Base-by-base conservation (phyloP, 2,797 vertebrate species). In the Tarsius wallacei region DNA sequence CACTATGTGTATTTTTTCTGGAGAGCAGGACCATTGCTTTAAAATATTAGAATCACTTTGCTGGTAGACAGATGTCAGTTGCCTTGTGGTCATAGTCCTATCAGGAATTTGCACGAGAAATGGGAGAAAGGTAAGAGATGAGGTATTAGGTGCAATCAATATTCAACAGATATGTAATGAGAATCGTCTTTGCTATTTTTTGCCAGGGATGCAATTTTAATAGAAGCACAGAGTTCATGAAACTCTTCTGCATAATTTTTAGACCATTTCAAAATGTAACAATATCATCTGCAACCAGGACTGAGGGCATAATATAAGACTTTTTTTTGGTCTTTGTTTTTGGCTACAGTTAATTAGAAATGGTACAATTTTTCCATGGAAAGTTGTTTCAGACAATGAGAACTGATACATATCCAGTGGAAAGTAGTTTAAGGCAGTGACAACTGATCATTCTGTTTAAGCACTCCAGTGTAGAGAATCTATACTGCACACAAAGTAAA, bases 391-490 rank as follows among this genome's bases (percentile, higher is more conserved):
- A 49, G 59, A 13, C 64, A 73, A 2, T 22, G 28, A 95, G 94
- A 96, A 71, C 5, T 9, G 49, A 93, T 80, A 42, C 42, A 64
- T 77, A 93, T 21, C 3, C 7, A 10, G 4, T 13, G 42, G 61
- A 76, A 63, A 87, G 8, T 47, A 4, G 28, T 71, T 55, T 64
- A 59, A 49, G 59, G 10, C 64, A 73, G 2, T 22, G 28, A 95
- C 94, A 96, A 71, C 5, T 8, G 49, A 93, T 80, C 36, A 26
- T 47, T 95, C 95, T 91, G 36, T 5, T 64, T 73, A 94, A 89
- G 33, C 76, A 8, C 85, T 93, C 7, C 2, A 8, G 7, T 49
- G 5, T 16, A 55, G 28, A 90, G 57, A 31, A 57, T 90, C 57
- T 90, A 13, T 86, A 2, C 26, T 83, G 14, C 95, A 64, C 8